These are phyloP conservation scores for Psococerastis gibbosa DNA, from an alignment of 2,888 invertebrate species.

Conservation along the genomic window DNA sequence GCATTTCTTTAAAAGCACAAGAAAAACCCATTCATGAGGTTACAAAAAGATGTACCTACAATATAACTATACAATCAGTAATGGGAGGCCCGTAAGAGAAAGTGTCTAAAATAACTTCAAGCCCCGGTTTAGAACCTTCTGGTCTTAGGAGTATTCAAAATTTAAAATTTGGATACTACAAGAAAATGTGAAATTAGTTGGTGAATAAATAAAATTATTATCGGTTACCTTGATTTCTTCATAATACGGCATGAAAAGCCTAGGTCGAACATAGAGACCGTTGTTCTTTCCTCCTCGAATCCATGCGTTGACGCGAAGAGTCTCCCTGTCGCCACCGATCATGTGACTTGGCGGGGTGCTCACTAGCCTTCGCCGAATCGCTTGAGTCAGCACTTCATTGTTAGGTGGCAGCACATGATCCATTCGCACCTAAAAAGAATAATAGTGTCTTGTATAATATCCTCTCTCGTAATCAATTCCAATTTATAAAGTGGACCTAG, in stretches of 20 bases:
- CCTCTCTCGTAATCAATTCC: too few relatives aligned
- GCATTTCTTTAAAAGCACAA: too few relatives aligned
- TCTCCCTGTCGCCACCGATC: constrained; percentile 45
- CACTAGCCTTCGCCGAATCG: constrained; percentile 53
- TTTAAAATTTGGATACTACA: not conserved
- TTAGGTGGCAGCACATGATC: constrained; percentile 80
- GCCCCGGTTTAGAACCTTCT: too few relatives aligned
- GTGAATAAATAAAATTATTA: too few relatives aligned
- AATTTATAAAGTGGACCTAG: too few relatives aligned
- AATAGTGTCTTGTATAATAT: too few relatives aligned
- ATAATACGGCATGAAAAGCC: constrained; percentile 86
- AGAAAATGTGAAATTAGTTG: not conserved
- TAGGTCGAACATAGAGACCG: constrained; percentile 60
- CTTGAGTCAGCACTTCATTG: constrained; percentile 55
- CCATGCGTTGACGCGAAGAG: constrained; percentile 53
- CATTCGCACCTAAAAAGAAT: constrained; percentile 41
- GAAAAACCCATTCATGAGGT: too few relatives aligned
- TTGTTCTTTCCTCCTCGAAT: constrained; percentile 47
- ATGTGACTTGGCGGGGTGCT: constrained; percentile 69
- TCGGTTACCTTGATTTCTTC: constrained; percentile 68
- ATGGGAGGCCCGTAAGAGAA: too few relatives aligned
- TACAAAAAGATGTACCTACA: too few relatives aligned
- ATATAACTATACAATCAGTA: too few relatives aligned
- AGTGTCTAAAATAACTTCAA: too few relatives aligned
- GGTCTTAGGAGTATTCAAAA: too few relatives aligned